Base-by-base conservation (phyloP, 2,113 vertebrate species). In the Enhydra lutris region DNA sequence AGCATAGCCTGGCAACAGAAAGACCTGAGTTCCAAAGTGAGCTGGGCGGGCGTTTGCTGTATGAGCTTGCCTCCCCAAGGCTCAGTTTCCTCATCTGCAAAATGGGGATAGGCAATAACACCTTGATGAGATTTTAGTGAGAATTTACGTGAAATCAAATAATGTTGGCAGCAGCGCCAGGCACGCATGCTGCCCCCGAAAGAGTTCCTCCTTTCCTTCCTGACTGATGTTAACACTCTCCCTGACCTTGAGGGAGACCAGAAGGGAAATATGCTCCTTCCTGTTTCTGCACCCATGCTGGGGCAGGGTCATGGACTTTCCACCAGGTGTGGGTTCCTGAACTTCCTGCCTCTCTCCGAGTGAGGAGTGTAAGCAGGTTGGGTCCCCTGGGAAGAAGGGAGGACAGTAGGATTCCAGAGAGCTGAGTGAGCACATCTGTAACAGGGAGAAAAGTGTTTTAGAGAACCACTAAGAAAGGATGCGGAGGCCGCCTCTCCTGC, bases 261-360 rank as follows among this genome's bases (percentile, higher is more conserved):
- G 50, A 89, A 88, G 47, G 73, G 57, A 96, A 96, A 89, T 84
- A 61, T 55, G 14, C 31, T 88, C 15, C 73, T 79, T 97, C 81
- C 88, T 96, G 85, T 83, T 82, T 95, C 73, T 52, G 78, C 65
- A 79, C 78, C 15, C 20, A 0, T 8, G 61, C 24, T 31, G 23
- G 29, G 71, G 73, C 29, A 57, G 36, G 20, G 3, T 9, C 95
- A 67, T 8, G 45, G 82, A 29, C 61, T 81, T 88, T 94, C 74
- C 31, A 10, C 5, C 78, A 69, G 73, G 86, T 85, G n/a, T 7
- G 34, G 45, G 47, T 78, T 52, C 65, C 52, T 73, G 76, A 74
- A 42, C 59, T 96, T 94, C 90, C 90, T 92, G 55, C 39, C 73
- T 61, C n/a, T 93, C 76, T 71, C 42, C 7, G 61, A 18, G 78